Base-by-base conservation (phyloP, 2,888 invertebrate species). In the Fragum sueziense region DNA sequence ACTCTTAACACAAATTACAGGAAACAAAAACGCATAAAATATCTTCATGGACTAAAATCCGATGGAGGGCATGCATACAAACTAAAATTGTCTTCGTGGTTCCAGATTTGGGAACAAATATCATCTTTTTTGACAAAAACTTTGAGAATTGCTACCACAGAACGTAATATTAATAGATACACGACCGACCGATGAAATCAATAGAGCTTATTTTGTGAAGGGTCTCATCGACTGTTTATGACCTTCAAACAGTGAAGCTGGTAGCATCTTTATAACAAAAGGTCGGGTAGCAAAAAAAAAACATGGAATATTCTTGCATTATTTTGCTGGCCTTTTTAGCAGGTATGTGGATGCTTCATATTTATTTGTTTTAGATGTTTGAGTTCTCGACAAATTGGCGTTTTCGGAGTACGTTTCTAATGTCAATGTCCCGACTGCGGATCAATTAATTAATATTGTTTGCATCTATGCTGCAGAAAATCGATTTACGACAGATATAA, bases 161-260 rank as follows among this genome's bases (percentile, higher is more conserved):
- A n/a, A n/a, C n/a, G n/a, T n/a, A n/a, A n/a, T 3, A 47, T 47
- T n/a, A 4, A 4, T 20, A 9, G n/a, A 9, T n/a, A 14, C 14
- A 47, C 17, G 37, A 47, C 7, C 14, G n/a, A 47, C n/a, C 47
- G n/a, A 47, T 2, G 47, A 47, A 47, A 47, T 14, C n/a, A 4
- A 47, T 3, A 3, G 7, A 47, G n/a, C n/a, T 47, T 2, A 47
- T 47, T 47, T 47, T 47, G 47, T 47, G 4, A 4, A 47, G 47
- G 3, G 47, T 47, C n/a, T 4, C n/a, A 47, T 47, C 47, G 20
- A n/a, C 47, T 47, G 7, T 47, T 9, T 47, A 9, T 47, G 47
- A 47, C 47, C 47, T 47, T 47, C 47, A 47, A 47, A 47, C 47
- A n/a, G 20, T 47, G 57, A 57, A 29, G 57, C 57, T 22, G 57